Conservation (phyloP, 1,140 invertebrate genomes). For the Berghia stephanieae region DNA sequence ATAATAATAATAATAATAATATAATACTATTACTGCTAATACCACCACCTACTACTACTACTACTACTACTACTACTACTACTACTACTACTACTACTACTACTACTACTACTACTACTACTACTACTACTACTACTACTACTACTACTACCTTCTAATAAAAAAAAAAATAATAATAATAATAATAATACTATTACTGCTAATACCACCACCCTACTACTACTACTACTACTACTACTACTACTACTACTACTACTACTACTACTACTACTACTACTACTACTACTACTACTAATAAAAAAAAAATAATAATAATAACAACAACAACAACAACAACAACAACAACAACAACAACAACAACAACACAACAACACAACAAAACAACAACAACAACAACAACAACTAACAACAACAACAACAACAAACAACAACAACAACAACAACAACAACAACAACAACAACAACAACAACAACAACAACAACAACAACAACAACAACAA, state of each 20-base stretch:
- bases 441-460: no score
- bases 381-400: no score
- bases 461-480: no score
- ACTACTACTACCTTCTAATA: no score
- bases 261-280: neutral
- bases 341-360: neutral
- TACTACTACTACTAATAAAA: neutral
- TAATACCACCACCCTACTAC: no score
- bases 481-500: no score
- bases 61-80: neutral
- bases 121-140: constrained; percentile 7
- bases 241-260: neutral
- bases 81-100: constrained; percentile 4
- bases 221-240: neutral
- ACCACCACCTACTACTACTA: constrained; percentile 19
- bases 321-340: neutral
- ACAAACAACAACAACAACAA: no score
- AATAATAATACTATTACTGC: no score
- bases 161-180: no score
- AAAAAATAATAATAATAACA: neutral
- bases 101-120: constrained; percentile 4
- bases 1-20: neutral
- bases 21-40: neutral
- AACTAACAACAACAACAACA: no score
- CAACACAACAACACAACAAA: no score